Base-by-base conservation (phyloP, 2,888 invertebrate species). In the Acleris laterana region DNA sequence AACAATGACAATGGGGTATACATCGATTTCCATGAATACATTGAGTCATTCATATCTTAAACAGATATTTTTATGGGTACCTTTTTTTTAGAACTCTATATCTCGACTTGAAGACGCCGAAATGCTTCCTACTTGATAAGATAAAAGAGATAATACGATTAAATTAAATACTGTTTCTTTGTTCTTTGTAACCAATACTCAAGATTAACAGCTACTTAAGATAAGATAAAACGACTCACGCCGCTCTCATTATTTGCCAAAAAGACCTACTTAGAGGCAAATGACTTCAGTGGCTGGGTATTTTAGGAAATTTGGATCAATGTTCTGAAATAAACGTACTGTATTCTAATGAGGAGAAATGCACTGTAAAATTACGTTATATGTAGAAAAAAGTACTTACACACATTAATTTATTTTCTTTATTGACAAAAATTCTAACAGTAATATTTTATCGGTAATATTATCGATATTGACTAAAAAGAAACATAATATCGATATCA, bases 201-300 rank as follows among this genome's bases (percentile, higher is more conserved):
- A 44, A 44, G 48, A 64, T 46, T 49, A 57, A 46, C 49, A 38
- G 59, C 59, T 60, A 17, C 59, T 13, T 38, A 65, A 65, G 65
- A 65, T 61, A 61, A 65, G 64, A 65, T 57, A 46, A 46, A 5
- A 49, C 49, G 55, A 61, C 42, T 60, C 50, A 46, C 13, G 44
- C 49, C 13, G 44, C 42, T 65, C 22, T 19, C 20, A 38, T 9
- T 44, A 22, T 7, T 42, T 42, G 16, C 13, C n/a, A 22, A 42
- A 53, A 56, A 46, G 17, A 61, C 60, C 60, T 49, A 42, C 28
- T 50, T 60, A 50, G 51, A 44, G 55, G 55, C 2, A 61, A 17
- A 49, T 56, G 60, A 46, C 60, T 17, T 49, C 38, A 25, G 19
- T 16, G 13, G 53, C 16, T 20, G 49, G n/a, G 32, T 55, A 44